Conservation (phyloP, 2,113 vertebrate genomes). For the Falcunculus frontatus region DNA sequence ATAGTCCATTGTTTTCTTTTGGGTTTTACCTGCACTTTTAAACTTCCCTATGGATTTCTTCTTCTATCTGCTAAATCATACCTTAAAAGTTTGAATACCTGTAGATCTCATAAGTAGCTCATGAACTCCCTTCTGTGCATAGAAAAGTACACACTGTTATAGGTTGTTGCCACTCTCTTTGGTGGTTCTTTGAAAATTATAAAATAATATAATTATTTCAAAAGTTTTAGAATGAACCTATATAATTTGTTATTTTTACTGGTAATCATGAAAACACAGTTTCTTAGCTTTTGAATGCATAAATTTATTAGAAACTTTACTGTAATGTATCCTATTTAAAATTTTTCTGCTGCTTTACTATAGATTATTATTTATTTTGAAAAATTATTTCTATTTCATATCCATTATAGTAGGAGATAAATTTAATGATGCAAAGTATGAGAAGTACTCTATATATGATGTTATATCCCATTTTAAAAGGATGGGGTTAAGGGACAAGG, state of each 20-base stretch:
- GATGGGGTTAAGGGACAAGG: background rate
- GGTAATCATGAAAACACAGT: background rate
- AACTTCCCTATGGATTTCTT: background rate
- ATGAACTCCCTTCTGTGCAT: background rate
- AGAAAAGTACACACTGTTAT: background rate
- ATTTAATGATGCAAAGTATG: background rate
- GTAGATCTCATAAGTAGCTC: background rate
- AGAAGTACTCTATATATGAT: background rate
- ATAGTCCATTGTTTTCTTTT: background rate
- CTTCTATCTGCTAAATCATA: background rate
- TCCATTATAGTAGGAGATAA: background rate
- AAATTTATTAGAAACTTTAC: background rate
- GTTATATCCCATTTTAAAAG: background rate
- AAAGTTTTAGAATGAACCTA: background rate
- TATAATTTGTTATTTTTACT: background rate
- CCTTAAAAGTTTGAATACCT: background rate
- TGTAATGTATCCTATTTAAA: background rate
- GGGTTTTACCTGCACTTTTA: background rate
- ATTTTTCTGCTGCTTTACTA: background rate
- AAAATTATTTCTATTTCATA: background rate
- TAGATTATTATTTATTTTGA: background rate
- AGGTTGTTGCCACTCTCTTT: background rate
- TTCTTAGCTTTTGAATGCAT: background rate
- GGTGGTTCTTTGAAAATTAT: background rate
- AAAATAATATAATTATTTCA: background rate